Conservation (phyloP, 2,113 vertebrate species). For the Paradoxurus hermaphroditus region DNA sequence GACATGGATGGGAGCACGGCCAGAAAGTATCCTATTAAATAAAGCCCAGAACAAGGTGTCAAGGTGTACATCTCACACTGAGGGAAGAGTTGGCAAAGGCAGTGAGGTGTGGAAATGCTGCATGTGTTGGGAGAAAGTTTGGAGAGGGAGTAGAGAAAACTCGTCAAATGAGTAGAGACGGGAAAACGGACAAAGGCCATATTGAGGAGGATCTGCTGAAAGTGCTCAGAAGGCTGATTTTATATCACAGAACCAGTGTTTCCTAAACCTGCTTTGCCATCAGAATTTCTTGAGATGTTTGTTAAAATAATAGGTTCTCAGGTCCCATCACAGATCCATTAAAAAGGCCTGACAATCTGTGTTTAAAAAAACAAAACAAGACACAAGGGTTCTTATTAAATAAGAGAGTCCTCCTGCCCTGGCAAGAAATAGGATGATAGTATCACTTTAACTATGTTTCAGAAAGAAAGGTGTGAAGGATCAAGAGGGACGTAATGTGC, state of each 20-base stretch:
- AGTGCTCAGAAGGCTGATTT: not conserved
- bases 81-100: not conserved
- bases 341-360: not conserved
- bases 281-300: not conserved
- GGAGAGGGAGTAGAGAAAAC: not conserved
- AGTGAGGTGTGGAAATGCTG: not conserved
- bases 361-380: not conserved
- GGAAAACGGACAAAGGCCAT: not conserved
- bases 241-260: not conserved
- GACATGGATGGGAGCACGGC: not conserved
- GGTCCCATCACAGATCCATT: not conserved
- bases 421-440: not conserved
- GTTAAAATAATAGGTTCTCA: not conserved
- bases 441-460: not conserved
- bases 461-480: not conserved
- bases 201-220: not conserved
- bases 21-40: not conserved
- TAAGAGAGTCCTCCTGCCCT: not conserved
- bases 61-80: rapidly evolving
- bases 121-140: not conserved
- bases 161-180: not conserved
- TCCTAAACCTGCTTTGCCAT: not conserved
- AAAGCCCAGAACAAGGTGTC: rapidly evolving
- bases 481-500: not conserved
- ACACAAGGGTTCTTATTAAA: not conserved